phyloP scores from a whole-genome alignment of 2,888 invertebrate species.

The Agonopterix heracliana region DNA sequence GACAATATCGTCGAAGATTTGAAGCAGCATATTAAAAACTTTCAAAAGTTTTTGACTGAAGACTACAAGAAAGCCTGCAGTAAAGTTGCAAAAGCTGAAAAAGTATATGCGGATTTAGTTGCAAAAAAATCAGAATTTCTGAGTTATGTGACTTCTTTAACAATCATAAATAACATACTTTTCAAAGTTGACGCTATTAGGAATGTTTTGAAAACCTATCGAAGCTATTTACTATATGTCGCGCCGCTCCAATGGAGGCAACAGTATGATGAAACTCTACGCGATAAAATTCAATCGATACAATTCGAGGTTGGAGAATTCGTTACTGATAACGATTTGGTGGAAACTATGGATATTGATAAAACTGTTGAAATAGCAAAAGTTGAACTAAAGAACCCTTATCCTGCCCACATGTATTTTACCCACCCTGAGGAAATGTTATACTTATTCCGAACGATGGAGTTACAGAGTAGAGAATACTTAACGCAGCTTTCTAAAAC shows the following conservation, averaged over 20 bases:
- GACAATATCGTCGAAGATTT: constrained; percentile 45
- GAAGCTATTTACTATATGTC: constrained; percentile 57
- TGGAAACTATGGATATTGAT: constrained; percentile 58
- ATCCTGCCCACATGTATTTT: constrained; percentile 46
- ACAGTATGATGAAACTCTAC: constrained; percentile 50
- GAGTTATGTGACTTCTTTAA: constrained; percentile 45
- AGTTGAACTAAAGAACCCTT: constrained; percentile 48
- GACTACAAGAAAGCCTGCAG: constrained; percentile 62
- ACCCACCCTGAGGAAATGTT: constrained; percentile 53
- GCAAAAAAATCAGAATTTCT: constrained; percentile 55
- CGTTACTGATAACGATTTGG: constrained; percentile 57
- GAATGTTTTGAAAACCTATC: constrained; percentile 53
- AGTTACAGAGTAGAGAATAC: constrained; percentile 67
- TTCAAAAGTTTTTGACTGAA: constrained; percentile 64
- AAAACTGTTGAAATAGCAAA: constrained; percentile 55
- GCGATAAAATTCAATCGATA: constrained; percentile 45
- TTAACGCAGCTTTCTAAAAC: constrained; percentile 58
- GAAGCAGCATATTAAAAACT: constrained; percentile 57
- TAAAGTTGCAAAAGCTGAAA: constrained; percentile 51
- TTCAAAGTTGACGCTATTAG: constrained; percentile 65
- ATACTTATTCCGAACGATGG: constrained; percentile 60
- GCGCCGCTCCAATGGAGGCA: constrained; percentile 65
- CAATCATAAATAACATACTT: constrained; percentile 54
- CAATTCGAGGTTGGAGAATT: constrained; percentile 59
- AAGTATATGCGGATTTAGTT: constrained; percentile 41